A percentile compares a stretch with the other conserved stretches of the same genome.
These are phyloP conservation scores for Gobio occitaniae DNA, from an alignment of 2,797 vertebrate genomes.

Conservation along the genomic window DNA sequence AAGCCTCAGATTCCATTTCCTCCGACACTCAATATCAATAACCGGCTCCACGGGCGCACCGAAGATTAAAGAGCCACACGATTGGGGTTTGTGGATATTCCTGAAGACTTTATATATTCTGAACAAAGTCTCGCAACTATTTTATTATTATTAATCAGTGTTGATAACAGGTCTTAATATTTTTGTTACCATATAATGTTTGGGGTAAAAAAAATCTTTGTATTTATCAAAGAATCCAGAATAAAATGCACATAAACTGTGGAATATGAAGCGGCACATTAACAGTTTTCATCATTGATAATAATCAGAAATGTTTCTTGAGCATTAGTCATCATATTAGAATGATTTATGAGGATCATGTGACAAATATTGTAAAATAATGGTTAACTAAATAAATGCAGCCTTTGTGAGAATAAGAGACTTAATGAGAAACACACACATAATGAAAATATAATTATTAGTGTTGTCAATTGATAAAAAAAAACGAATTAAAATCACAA, in stretches of 20 bases:
- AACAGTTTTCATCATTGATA: background rate
- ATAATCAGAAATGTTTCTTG: background rate
- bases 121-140: background rate
- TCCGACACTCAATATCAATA: conserved; percentile 64
- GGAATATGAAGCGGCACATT: background rate
- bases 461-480: too few species aligned
- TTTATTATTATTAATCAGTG: background rate
- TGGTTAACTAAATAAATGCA: too few species aligned
- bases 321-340: background rate
- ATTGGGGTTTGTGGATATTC: background rate
- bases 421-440: background rate
- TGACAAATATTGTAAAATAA: background rate
- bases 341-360: background rate
- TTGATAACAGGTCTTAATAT: background rate
- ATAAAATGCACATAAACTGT: too few species aligned
- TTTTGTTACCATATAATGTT: background rate
- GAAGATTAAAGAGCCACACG: background rate
- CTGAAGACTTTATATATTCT: background rate
- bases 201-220: background rate
- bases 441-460: background rate
- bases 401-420: background rate
- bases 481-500: too few species aligned
- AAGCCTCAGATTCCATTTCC: conserved; percentile 78
- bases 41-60: conserved; percentile 36
- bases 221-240: too few species aligned